Evolutionary conservation across 2,113 vertebrate species (phyloP).

Genomic region (Hippolais icterina): DNA sequence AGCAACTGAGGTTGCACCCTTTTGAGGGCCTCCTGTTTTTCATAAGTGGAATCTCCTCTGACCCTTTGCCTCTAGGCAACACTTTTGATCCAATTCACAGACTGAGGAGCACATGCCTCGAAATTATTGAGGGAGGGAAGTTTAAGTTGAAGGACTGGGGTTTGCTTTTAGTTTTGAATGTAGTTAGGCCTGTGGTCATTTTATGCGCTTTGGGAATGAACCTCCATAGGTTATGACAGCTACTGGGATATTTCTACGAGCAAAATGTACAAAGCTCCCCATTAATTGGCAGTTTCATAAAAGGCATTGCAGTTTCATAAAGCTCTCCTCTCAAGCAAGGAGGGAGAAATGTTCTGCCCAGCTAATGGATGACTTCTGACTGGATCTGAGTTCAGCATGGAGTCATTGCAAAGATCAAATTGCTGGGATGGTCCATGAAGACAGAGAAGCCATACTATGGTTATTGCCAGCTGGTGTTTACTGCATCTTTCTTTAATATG

Average conservation of each 20-base stretch:
- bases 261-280: neutral
- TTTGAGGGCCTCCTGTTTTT: slow-evolving; percentile 53
- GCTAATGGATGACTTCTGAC: neutral
- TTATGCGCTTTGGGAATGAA: neutral
- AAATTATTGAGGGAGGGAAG: slow-evolving; percentile 44
- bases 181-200: slow-evolving; percentile 9
- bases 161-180: slow-evolving; percentile 16
- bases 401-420: neutral
- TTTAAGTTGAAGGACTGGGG: slow-evolving; percentile 35
- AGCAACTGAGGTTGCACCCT: slow-evolving; percentile 52
- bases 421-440: neutral
- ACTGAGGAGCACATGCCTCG: neutral
- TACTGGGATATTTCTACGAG: neutral
- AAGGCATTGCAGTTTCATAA: neutral
- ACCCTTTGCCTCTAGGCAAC: slow-evolving; percentile 45
- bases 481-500: neutral
- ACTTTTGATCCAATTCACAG: slow-evolving; percentile 51
- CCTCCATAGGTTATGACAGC: neutral
- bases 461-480: neutral
- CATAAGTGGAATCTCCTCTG: slow-evolving; percentile 54
- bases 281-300: slow-evolving; percentile 1
- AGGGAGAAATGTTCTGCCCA: neutral
- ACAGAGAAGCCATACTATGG: neutral
- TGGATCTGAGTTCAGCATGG: neutral
- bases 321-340: neutral